Percentiles rank a stretch among this genome's conserved stretches.
Evolutionary conservation across 2,113 vertebrate genomes (phyloP).

Genomic region (Indri indri): DNA sequence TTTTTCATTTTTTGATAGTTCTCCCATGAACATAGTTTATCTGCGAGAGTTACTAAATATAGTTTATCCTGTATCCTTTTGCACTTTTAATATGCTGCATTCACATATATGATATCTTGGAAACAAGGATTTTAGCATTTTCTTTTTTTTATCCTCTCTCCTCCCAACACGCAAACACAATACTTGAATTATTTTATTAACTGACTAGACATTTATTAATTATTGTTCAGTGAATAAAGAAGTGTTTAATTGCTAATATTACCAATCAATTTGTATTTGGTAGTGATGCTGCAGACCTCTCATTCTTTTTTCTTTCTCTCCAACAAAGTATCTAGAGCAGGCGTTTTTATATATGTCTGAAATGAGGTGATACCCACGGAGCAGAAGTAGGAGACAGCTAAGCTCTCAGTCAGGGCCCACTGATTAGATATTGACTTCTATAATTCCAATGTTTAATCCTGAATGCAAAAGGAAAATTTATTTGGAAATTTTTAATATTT

Average conservation of each 20-base stretch:
- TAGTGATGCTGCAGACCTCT: background rate
- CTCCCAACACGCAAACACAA: background rate
- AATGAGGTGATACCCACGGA: background rate
- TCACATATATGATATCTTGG: background rate
- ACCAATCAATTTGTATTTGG: background rate
- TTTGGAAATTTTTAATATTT: background rate
- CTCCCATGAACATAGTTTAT: background rate
- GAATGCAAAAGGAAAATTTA: background rate
- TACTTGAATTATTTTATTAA: constrained; percentile 29
- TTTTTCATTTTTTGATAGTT: background rate
- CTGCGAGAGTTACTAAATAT: background rate
- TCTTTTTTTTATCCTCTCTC: background rate
- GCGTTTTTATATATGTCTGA: background rate
- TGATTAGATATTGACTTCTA: background rate
- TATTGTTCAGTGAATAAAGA: background rate
- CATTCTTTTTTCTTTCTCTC: background rate
- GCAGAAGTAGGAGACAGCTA: background rate
- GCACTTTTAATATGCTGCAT: background rate
- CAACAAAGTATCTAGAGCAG: background rate
- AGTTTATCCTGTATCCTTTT: background rate
- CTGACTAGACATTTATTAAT: background rate
- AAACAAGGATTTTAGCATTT: background rate
- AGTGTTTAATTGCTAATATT: background rate
- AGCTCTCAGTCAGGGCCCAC: background rate
- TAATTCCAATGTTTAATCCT: background rate